Base-by-base conservation (phyloP, 2,113 vertebrate genomes). In the Notothenia rossii region DNA sequence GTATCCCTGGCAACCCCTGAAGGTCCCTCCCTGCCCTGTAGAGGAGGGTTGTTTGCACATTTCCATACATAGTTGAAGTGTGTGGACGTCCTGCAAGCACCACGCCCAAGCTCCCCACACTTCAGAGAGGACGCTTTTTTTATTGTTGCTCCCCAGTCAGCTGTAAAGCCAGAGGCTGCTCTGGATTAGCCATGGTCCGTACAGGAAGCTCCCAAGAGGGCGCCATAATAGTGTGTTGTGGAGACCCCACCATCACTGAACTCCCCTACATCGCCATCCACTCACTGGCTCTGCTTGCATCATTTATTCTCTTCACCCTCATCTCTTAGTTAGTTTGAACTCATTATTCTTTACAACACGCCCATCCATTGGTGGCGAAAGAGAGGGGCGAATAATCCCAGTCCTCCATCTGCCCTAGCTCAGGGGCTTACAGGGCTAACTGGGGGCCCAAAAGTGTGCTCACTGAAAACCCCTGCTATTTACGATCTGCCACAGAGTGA, bases 101-200 rank as follows among this genome's bases (percentile, higher is more conserved):
- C 78, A 85, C 74, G 66, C 77, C 81, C 61, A 62, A 71, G 65
- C 49, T 86, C 77, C 77, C n/a, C 81, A 70, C 87, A 76, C 79
- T 74, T 78, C 72, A 69, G 70, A 87, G 85, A 86, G 81, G 75
- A 84, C 54, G 40, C 76, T 83, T 86, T 78, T 88, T 86, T 77
- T 40, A 88, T 69, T 46, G 63, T 87, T 88, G 86, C 67, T 88
- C 91, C 88, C 91, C 40, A 63, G 81, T 91, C 90, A 86, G 89
- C 93, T 84, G 81, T 92, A 89, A 92, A 91, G 88, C 78, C 71
- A 20, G 53, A 55, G 86, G 88, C 91, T 93, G 93, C 91, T 88
- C 79, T 86, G 73, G 85, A 93, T 94, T 93, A 94, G 86, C 79
- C 84, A 91, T 85, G 92, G 85, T 92, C 74, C 53, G 20, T 60